Evolutionary conservation across 2,113 vertebrate species (phyloP).

Genomic region (Phalacrocorax pelagicus): DNA sequence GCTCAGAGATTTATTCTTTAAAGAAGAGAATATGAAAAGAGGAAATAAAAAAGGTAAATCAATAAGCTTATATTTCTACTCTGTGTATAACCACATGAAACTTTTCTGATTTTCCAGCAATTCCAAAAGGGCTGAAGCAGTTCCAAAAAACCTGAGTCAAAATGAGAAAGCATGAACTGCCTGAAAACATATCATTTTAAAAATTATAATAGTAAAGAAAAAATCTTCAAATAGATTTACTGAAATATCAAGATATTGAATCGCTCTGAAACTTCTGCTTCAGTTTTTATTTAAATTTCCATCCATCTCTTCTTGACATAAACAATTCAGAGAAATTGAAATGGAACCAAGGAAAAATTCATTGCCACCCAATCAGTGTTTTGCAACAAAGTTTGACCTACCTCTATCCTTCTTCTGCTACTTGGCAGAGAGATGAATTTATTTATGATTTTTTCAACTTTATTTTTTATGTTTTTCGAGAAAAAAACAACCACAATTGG

Average conservation of each 20-base stretch:
- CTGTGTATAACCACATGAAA: neutral
- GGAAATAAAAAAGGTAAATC: conserved; percentile 12
- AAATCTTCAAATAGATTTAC: neutral
- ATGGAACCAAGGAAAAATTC: conserved; percentile 2
- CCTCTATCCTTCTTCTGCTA: neutral
- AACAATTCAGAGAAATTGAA: conserved; percentile 9
- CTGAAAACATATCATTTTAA: conserved; percentile 15
- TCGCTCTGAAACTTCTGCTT: conserved; percentile 11
- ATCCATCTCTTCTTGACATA: conserved; percentile 20
- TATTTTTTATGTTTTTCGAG: neutral
- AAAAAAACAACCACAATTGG: neutral
- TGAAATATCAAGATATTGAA: conserved; percentile 28
- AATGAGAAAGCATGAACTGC: conserved; percentile 1
- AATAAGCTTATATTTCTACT: neutral
- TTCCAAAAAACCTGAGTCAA: conserved; percentile 5
- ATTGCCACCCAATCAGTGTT: neutral
- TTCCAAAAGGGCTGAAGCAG: neutral
- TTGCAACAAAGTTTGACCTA: neutral
- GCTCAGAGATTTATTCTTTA: conserved; percentile 15
- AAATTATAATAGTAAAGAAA: conserved; percentile 8
- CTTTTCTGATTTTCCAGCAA: conserved; percentile 7
- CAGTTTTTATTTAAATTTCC: conserved; percentile 26
- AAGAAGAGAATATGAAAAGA: conserved; percentile 6
- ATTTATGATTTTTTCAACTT: neutral
- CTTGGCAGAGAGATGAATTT: neutral